Conservation (phyloP, 64 coral and sea anemone species). For the Montipora capricornis region DNA sequence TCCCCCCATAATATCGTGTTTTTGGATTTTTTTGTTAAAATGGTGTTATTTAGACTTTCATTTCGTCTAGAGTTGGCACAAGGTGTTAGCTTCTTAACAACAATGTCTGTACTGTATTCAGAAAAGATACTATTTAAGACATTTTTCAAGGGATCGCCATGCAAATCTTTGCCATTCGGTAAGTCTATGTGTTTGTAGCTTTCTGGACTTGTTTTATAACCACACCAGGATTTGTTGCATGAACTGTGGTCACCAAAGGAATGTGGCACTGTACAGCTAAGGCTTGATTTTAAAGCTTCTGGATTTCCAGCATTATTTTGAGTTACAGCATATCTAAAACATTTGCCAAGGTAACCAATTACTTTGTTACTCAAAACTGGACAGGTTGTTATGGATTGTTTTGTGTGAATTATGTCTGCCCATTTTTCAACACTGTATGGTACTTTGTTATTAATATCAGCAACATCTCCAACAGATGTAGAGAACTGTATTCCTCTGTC, state of each 20-base stretch:
- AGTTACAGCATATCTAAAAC: slow-evolving; percentile 41
- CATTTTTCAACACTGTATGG: slow-evolving; percentile 32
- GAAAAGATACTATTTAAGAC: too few species aligned
- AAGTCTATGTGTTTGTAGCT: slow-evolving; percentile 25
- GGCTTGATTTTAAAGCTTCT: background rate
- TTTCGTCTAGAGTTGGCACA: slow-evolving; percentile 7
- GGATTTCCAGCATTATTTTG: background rate
- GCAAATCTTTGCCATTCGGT: background rate
- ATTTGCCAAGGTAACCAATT: slow-evolving; percentile 52
- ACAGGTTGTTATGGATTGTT: slow-evolving; percentile 41
- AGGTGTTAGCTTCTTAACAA: slow-evolving; percentile 2
- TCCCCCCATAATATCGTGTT: slow-evolving; percentile 14
- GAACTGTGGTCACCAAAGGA: slow-evolving; percentile 32
- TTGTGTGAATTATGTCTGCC: slow-evolving; percentile 10
- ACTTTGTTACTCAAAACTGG: slow-evolving; percentile 61
- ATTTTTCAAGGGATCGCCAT: slow-evolving; percentile 11
- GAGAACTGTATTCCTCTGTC: background rate
- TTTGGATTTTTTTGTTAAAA: slow-evolving; percentile 29
- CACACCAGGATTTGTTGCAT: slow-evolving; percentile 32
- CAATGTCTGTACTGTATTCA: background rate
- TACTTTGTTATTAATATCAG: slow-evolving; percentile 7
- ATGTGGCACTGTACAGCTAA: slow-evolving; percentile 19
- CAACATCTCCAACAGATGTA: slow-evolving; percentile 38
- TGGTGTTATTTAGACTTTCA: slow-evolving; percentile 30
- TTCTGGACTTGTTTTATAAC: background rate